phyloP scores from a whole-genome alignment of 2,797 vertebrate genomes.

The Harpagifer antarcticus region DNA sequence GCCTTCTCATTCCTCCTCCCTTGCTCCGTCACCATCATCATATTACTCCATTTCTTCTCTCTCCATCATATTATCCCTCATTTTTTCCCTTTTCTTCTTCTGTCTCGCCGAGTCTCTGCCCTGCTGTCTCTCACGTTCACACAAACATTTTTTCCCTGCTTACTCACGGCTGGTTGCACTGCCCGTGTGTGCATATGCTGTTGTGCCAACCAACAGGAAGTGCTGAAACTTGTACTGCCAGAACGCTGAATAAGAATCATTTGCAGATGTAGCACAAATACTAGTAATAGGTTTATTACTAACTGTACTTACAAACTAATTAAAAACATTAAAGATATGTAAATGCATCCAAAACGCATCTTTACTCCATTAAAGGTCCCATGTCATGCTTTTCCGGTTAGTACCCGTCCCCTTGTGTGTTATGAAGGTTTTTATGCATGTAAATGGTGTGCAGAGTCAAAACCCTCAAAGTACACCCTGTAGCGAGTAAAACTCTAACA shows the following conservation, averaged over 20 bases:
- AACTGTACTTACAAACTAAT: neutral
- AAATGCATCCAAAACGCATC: neutral
- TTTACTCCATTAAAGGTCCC: neutral
- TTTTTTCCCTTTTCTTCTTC: constrained; percentile 40
- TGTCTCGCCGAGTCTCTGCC: constrained; percentile 22
- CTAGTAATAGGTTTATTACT: constrained; percentile 4
- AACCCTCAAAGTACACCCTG: too few relatives aligned
- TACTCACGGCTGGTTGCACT: constrained; percentile 26
- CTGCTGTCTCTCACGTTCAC: constrained; percentile 31
- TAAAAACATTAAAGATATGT: neutral
- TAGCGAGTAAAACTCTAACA: too few relatives aligned
- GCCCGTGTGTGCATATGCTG: constrained; percentile 6
- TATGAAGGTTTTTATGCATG: too few relatives aligned
- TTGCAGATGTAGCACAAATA: constrained; percentile 1
- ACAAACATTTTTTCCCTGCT: constrained; percentile 30
- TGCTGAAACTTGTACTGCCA: constrained; percentile 22
- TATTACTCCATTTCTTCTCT: constrained; percentile 52
- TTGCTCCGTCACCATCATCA: constrained; percentile 29
- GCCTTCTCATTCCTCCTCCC: constrained; percentile 48
- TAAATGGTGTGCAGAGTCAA: too few relatives aligned
- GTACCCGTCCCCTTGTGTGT: too few relatives aligned
- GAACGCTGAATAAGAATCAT: constrained; percentile 15
- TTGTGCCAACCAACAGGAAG: constrained; percentile 27
- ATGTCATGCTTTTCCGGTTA: too few relatives aligned
- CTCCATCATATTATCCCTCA: constrained; percentile 40